phyloP scores from a whole-genome alignment of 2,797 vertebrate species.

The Rhynchotus rufescens region DNA sequence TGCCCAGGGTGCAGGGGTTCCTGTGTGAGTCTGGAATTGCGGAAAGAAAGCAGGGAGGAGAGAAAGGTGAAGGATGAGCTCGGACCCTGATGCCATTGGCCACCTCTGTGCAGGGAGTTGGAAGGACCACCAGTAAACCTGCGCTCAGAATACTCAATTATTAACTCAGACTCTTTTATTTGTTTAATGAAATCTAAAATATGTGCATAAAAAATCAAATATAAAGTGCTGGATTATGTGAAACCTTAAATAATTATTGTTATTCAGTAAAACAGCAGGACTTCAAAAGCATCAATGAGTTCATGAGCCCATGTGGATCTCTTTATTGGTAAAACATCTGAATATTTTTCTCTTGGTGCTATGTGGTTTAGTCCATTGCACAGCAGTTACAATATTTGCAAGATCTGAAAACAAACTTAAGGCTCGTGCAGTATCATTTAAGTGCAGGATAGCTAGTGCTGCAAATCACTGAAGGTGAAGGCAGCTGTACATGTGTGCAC shows the following conservation, averaged over 20 bases:
- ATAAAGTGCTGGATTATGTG: background rate
- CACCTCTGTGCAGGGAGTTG: background rate
- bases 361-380: background rate
- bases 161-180: background rate
- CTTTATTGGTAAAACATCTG: background rate
- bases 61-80: background rate
- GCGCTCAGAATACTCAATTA: background rate
- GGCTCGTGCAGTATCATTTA: background rate
- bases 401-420: background rate
- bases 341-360: background rate
- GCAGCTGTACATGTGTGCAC: background rate
- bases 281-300: background rate
- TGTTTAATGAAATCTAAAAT: background rate
- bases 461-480: background rate
- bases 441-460: background rate
- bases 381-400: background rate
- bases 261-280: background rate
- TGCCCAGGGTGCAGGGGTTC: background rate
- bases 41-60: background rate
- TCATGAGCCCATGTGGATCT: background rate
- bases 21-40: background rate
- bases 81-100: background rate
- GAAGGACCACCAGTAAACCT: background rate
- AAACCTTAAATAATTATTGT: background rate
- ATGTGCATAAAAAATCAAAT: background rate